These are phyloP conservation scores for Corythornis madagascariensis DNA, from an alignment of 2,113 vertebrate genomes.

Conservation along the genomic window DNA sequence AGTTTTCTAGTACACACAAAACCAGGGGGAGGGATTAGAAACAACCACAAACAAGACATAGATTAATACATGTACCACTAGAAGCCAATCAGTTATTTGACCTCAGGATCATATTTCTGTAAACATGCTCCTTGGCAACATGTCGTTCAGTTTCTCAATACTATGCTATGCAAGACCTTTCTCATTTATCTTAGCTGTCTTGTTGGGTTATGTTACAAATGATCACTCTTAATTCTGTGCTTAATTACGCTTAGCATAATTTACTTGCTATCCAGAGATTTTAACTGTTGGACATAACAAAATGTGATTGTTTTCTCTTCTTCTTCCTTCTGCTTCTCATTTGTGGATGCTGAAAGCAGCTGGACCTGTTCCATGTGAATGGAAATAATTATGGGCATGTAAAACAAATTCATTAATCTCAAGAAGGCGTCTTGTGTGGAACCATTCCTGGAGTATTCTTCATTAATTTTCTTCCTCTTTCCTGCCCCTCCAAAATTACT, in stretches of 20 bases:
- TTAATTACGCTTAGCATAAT: constrained; percentile 70
- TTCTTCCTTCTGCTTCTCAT: constrained; percentile 62
- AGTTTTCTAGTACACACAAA: background rate
- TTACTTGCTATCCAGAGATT: constrained; percentile 55
- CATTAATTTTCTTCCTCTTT: background rate
- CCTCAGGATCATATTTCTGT: constrained; percentile 39
- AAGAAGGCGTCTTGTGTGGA: background rate
- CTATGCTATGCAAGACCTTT: background rate
- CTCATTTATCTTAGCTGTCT: constrained; percentile 51
- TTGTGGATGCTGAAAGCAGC: constrained; percentile 65
- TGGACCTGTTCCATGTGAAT: constrained; percentile 67
- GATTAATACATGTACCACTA: background rate
- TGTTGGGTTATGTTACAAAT: constrained; percentile 61
- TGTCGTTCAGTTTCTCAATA: constrained; percentile 25
- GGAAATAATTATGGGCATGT: constrained; percentile 51
- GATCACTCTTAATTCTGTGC: constrained; percentile 63
- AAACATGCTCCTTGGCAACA: constrained; percentile 50
- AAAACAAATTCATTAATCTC: constrained; percentile 49
- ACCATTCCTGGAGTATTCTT: background rate
- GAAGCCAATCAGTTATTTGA: constrained; percentile 44
- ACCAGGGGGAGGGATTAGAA: constrained; percentile 7
- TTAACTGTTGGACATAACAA: constrained; percentile 63
- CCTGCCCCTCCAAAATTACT: background rate
- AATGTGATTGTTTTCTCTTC: constrained; percentile 50
- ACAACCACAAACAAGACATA: background rate